Conservation (phyloP, 2,113 vertebrate species). For the Notothenia coriiceps region DNA sequence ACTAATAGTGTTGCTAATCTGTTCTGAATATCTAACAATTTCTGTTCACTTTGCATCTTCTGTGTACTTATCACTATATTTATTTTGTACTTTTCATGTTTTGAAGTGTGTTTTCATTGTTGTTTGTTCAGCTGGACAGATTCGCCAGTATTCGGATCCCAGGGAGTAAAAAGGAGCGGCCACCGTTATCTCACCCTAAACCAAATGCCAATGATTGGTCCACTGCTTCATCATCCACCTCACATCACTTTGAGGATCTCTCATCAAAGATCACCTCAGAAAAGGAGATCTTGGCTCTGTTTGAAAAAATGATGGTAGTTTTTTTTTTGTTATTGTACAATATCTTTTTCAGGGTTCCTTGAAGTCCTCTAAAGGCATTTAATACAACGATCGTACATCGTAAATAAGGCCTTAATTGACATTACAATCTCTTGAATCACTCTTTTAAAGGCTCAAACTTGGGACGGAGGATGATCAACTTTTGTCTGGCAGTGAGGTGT, state of each 20-base stretch:
- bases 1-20: background rate
- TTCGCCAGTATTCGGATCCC: conserved; percentile 93
- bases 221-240: conserved; percentile 65
- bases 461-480: too few species aligned
- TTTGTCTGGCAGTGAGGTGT: too few species aligned
- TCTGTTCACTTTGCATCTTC: conserved; percentile 6
- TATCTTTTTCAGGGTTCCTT: background rate
- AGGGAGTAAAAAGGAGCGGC: conserved; percentile 90
- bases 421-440: too few species aligned
- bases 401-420: too few species aligned
- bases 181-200: conserved; percentile 83
- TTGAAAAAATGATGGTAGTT: conserved; percentile 96
- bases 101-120: conserved; percentile 31
- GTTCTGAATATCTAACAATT: conserved; percentile 13
- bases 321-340: conserved; percentile 15
- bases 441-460: too few species aligned
- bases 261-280: conserved; percentile 87
- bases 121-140: conserved; percentile 87
- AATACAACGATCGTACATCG: too few species aligned
- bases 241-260: conserved; percentile 83
- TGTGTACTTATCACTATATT: background rate
- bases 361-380: too few species aligned
- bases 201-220: conserved; percentile 77
- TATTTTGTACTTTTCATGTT: background rate
- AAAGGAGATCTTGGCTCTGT: conserved; percentile 89